Base-by-base conservation (phyloP, 2,113 vertebrate species). In the Laticauda laticaudata region DNA sequence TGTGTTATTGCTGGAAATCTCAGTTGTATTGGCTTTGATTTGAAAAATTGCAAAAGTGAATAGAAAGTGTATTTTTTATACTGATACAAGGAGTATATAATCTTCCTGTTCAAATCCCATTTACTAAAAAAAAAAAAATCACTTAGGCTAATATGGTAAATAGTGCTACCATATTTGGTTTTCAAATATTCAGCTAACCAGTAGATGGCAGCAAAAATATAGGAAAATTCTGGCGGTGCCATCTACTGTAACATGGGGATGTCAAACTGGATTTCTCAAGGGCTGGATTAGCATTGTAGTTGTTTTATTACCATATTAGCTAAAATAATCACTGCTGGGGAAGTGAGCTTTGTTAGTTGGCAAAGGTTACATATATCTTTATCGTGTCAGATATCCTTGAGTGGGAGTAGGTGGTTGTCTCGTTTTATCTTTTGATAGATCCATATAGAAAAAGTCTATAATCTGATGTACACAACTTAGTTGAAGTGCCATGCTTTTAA, bases 21-120 rank as follows among this genome's bases (percentile, higher is more conserved):
- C 93, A 95, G 96, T 96, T 95, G 95, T 91, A 95, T 93, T 95
- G 54, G 86, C 95, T 97, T 97, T 97, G 94, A 89, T 96, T n/a
- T n/a, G n/a, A n/a, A n/a, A 96, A 97, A 97, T 94, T 95, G 95
- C 94, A 94, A 95, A 95, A 92, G 93, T 94, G 96, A 95, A 43
- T 91, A 96, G n/a, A 97, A 96, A 94, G 93, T 91, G n/a, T 53
- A 86, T 95, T 94, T 87, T 21, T 97, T 96, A 94, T 93, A 95
- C 94, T 97, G 96, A 97, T 96, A 93, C 91, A 64, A 86, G 94
- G 95, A 95, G 8, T 95, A 89, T 23, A 75, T 87, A 95, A 56
- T 21, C 93, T 95, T 92, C 94, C 89, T 95, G 93, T 95, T 93
- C n/a, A 39, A 57, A 48, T 75, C 39, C 9, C 93, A 95, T 75